phyloP scores from a whole-genome alignment of 1,140 invertebrate species.

The Micrasema minimum region DNA sequence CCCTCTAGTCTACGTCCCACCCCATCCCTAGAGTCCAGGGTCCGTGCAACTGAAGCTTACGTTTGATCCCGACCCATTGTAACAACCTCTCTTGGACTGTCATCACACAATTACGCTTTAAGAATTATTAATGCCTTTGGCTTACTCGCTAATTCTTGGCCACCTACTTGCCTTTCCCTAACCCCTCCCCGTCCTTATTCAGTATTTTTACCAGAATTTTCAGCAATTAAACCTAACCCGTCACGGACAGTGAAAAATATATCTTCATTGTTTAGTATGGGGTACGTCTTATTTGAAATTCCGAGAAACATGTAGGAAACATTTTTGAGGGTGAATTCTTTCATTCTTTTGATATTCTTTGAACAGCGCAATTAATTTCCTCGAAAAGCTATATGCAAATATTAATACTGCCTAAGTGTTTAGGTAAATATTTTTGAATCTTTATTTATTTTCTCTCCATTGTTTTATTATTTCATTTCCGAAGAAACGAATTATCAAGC shows the following conservation, averaged over 20 bases:
- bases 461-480: no score
- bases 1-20: no score
- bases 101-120: slow-evolving; percentile 42
- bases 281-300: slow-evolving; percentile 5
- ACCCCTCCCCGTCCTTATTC: neutral
- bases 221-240: slow-evolving; percentile 20
- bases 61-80: slow-evolving; percentile 32
- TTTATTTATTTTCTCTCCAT: no score
- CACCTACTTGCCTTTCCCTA: slow-evolving; percentile 6
- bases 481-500: no score
- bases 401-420: no score
- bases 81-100: slow-evolving; percentile 29
- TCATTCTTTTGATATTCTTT: no score
- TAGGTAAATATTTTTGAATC: no score
- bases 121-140: slow-evolving; percentile 44
- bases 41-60: neutral
- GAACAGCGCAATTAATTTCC: no score
- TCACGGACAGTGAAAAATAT: slow-evolving; percentile 21
- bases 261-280: slow-evolving; percentile 20
- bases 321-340: no score
- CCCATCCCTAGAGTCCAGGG: neutral
- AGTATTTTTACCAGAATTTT: slow-evolving; percentile 15
- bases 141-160: slow-evolving; percentile 24
- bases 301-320: no score
- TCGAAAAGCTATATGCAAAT: no score